Evolutionary conservation across 1,140 invertebrate genomes (phyloP).

Genomic region (Chrysopa pallens): DNA sequence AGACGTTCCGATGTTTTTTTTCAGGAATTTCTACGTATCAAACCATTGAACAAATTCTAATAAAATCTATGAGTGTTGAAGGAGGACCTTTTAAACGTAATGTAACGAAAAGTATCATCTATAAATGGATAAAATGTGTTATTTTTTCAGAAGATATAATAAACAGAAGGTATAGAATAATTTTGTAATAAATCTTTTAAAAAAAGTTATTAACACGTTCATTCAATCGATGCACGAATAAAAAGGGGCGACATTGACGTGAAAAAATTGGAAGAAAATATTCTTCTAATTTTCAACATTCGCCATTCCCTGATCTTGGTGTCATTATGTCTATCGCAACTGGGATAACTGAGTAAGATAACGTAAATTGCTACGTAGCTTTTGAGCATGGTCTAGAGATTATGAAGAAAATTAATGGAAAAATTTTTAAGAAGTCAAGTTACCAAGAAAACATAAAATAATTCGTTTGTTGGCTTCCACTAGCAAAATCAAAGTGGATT

Average conservation of each 20-base stretch:
- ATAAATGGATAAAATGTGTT: conserved; percentile 8
- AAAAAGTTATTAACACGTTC: conserved; percentile 5
- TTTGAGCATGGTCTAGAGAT: conserved; percentile 7
- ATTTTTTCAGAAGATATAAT: conserved; percentile 11
- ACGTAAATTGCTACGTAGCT: conserved; percentile 9
- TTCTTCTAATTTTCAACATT: no score
- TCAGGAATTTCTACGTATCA: conserved; percentile 7
- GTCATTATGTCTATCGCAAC: conserved; percentile 9
- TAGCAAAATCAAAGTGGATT: conserved; percentile 12
- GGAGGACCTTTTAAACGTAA: conserved; percentile 7
- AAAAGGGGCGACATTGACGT: conserved; percentile 6
- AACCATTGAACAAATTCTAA: conserved; percentile 6
- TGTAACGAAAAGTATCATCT: conserved; percentile 5
- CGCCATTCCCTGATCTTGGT: conserved; percentile 5
- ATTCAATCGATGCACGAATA: conserved; percentile 7
- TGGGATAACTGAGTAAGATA: conserved; percentile 8
- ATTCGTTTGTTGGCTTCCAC: conserved; percentile 8
- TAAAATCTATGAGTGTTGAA: conserved; percentile 6
- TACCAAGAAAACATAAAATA: conserved; percentile 10
- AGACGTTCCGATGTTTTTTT: conserved; percentile 9
- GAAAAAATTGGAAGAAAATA: conserved; percentile 7
- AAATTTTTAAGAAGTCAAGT: conserved; percentile 9
- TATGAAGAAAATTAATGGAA: conserved; percentile 9
- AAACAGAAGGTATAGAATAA: conserved; percentile 10
- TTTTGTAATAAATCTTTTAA: conserved; percentile 11